Conservation (phyloP, 2,113 vertebrate genomes). For the Lichenostomus cassidix region DNA sequence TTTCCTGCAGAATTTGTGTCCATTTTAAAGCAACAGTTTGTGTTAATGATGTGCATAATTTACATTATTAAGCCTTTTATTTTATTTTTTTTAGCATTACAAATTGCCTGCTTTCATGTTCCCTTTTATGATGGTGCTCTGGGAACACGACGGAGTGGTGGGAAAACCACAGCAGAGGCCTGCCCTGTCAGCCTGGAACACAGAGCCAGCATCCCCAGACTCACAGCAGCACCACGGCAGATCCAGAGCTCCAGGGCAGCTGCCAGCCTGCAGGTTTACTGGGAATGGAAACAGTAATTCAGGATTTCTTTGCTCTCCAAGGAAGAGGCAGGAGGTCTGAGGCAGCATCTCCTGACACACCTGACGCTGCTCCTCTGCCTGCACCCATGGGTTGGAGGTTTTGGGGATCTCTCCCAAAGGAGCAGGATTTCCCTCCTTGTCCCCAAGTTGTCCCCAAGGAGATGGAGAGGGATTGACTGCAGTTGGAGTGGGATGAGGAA, state of each 20-base stretch:
- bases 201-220: neutral
- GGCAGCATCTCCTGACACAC: neutral
- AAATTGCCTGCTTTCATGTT: neutral
- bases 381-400: fast-evolving
- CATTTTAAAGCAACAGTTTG: neutral
- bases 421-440: neutral
- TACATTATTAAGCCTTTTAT: neutral
- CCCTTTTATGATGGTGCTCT: neutral
- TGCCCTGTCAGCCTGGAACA: neutral
- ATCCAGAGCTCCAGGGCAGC: neutral
- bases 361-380: neutral
- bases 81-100: neutral
- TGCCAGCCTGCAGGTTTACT: neutral
- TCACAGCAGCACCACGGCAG: neutral
- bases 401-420: neutral
- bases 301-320: neutral
- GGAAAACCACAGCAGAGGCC: neutral
- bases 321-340: neutral
- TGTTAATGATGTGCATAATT: slow-evolving; percentile 33
- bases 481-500: neutral
- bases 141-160: fast-evolving
- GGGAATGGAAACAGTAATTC: neutral
- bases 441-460: neutral
- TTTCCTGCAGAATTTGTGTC: neutral
- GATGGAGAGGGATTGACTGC: neutral